These are phyloP conservation scores for Seira musarum DNA, from an alignment of 2,888 invertebrate genomes.

Conservation along the genomic window DNA sequence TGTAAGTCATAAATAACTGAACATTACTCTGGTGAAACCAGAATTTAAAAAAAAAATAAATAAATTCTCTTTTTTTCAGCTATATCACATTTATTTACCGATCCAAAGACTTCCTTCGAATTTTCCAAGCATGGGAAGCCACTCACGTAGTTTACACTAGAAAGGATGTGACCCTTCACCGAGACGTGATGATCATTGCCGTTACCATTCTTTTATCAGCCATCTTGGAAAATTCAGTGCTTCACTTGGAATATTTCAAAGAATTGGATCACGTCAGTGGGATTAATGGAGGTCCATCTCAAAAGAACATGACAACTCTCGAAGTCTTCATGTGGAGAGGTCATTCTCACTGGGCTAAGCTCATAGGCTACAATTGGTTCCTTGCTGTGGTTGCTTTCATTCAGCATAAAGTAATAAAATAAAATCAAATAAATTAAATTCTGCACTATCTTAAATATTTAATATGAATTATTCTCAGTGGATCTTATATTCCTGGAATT, in stretches of 20 bases:
- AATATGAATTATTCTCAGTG: no score
- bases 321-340: conserved; percentile 17
- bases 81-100: conserved; percentile 24
- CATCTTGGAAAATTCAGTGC: conserved; percentile 47
- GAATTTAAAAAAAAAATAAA: no score
- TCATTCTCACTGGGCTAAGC: background rate
- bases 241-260: conserved; percentile 46
- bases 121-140: conserved; percentile 29
- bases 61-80: conserved; percentile 1
- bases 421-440: no score
- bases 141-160: conserved; percentile 15
- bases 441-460: no score
- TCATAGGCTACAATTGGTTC: conserved; percentile 28
- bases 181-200: conserved; percentile 25
- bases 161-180: conserved; percentile 30
- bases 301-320: background rate
- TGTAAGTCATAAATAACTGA: conserved; percentile 17
- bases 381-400: conserved; percentile 24
- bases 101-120: background rate
- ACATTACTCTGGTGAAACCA: no score
- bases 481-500: conserved; percentile 54
- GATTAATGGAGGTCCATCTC: background rate
- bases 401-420: conserved; percentile 35
- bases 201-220: conserved; percentile 30
- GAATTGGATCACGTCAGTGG: conserved; percentile 42